These are phyloP conservation scores for Neosilurus mollespiculum DNA, from an alignment of 2,797 vertebrate genomes.

Conservation along the genomic window DNA sequence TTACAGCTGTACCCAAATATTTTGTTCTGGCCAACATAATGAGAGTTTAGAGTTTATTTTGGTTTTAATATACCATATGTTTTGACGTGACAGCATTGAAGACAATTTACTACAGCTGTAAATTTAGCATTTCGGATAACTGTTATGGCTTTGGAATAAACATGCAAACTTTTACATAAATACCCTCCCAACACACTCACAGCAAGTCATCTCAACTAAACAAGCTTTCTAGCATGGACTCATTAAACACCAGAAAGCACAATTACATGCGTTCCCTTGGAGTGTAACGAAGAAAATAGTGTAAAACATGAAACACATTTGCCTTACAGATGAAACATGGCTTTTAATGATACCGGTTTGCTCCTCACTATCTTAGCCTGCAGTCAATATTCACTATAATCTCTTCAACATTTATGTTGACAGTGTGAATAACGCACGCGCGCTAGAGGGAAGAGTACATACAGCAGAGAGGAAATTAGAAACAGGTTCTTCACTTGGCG, in stretches of 20 bases:
- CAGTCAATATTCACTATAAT: slow-evolving; percentile 25
- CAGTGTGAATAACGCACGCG: slow-evolving; percentile 12
- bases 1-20: background rate
- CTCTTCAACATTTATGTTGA: slow-evolving; percentile 19
- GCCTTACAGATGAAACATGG: slow-evolving; percentile 25
- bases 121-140: background rate
- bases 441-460: slow-evolving; percentile 22
- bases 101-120: slow-evolving; percentile 4
- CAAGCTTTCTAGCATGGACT: slow-evolving; percentile 15
- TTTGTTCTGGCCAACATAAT: background rate
- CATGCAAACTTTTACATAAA: background rate
- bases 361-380: background rate
- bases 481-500: slow-evolving; percentile 47
- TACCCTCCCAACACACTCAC: background rate
- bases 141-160: background rate
- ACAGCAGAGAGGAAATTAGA: slow-evolving; percentile 49
- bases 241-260: slow-evolving; percentile 33
- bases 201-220: background rate
- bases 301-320: slow-evolving; percentile 36
- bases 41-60: background rate
- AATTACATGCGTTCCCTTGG: slow-evolving; percentile 17
- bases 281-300: slow-evolving; percentile 31
- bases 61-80: background rate
- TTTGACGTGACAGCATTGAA: background rate
- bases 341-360: background rate